Conservation (phyloP, 23 tunicate genomes). For the Clavelina lepadiformis region DNA sequence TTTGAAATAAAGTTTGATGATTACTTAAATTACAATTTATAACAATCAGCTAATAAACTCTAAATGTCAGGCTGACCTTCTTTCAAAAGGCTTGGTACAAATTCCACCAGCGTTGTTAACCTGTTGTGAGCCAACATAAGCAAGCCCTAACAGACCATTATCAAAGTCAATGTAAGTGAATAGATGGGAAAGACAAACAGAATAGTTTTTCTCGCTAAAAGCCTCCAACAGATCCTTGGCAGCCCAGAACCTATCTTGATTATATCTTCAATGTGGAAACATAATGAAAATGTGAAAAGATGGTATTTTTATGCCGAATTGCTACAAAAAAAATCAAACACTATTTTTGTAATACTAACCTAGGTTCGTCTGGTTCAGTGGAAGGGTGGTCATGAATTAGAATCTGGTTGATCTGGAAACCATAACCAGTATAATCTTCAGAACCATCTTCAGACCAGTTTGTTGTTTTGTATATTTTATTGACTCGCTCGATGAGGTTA, state of each 20-base stretch:
- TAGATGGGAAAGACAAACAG: constrained; percentile 81
- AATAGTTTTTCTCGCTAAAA: constrained; percentile 60
- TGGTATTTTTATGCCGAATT: too few relatives aligned
- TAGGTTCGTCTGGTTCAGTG: too few relatives aligned
- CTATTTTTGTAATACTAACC: too few relatives aligned
- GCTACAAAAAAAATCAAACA: too few relatives aligned
- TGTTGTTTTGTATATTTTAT: constrained; percentile 54
- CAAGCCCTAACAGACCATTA: constrained; percentile 88
- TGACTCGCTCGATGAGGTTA: constrained; percentile 66
- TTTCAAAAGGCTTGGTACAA: constrained; percentile 31
- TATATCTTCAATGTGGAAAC: too few relatives aligned
- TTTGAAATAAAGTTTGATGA: too few relatives aligned
- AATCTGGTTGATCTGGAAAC: constrained; percentile 70
- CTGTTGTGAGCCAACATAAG: constrained; percentile 72
- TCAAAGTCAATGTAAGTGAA: constrained; percentile 92
- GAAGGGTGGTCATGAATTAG: constrained; percentile 36
- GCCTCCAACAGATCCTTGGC: constrained; percentile 66
- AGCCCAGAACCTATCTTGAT: constrained; percentile 12
- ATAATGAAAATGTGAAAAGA: too few relatives aligned
- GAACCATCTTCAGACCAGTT: constrained; percentile 48
- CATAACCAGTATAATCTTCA: constrained; percentile 40
- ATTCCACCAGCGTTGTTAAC: constrained; percentile 54
- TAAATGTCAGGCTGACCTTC: not conserved
- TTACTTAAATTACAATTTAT: too few relatives aligned
- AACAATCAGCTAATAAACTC: too few relatives aligned